Conservation (phyloP, 2,797 vertebrate genomes). For the Macropodus opercularis region DNA sequence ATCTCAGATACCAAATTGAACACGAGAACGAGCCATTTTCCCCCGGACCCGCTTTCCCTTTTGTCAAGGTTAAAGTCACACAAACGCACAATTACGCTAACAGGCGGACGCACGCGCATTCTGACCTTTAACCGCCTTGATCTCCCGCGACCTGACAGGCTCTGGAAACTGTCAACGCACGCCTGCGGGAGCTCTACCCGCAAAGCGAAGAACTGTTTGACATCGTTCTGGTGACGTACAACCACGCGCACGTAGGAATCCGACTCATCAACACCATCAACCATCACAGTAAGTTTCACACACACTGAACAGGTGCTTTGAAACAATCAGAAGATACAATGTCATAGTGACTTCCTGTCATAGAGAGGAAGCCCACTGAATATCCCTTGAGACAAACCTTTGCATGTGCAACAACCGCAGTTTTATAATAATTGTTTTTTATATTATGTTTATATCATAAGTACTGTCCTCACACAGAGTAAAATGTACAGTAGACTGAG, state of each 20-base stretch:
- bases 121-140: too few species aligned
- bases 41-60: conserved; percentile 93
- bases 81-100: not conserved
- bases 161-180: conserved; percentile 89
- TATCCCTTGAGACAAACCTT: too few species aligned
- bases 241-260: conserved; percentile 96
- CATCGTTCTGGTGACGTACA: conserved; percentile 96
- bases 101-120: not conserved
- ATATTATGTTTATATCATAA: too few species aligned
- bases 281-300: conserved; percentile 88
- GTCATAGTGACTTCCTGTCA: conserved; percentile 2
- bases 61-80: conserved; percentile 87
- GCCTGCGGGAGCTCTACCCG: conserved; percentile 90
- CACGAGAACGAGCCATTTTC: conserved; percentile 94
- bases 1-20: conserved; percentile 92
- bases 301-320: too few species aligned
- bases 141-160: conserved; percentile 88
- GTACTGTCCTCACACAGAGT: too few species aligned
- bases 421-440: too few species aligned
- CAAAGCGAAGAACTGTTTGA: conserved; percentile 95
- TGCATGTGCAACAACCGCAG: too few species aligned
- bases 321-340: not conserved
- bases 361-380: not conserved
- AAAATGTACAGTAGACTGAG: too few species aligned
- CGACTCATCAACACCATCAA: conserved; percentile 99